Base-by-base conservation (phyloP, 2,113 vertebrate genomes). In the Siphamia tubifer region DNA sequence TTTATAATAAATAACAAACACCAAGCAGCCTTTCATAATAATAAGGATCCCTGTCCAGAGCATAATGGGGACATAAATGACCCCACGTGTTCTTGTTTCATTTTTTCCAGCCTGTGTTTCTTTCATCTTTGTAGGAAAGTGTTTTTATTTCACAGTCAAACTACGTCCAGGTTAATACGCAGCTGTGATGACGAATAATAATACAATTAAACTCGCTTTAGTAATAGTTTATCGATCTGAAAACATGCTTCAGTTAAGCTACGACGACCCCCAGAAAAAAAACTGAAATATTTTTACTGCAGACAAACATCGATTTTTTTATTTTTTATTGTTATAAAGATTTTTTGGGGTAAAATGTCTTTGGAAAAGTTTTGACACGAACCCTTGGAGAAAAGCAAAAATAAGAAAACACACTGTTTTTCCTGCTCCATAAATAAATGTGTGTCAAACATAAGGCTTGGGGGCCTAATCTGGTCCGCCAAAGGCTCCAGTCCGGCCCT, bases 151-250 rank as follows among this genome's bases (percentile, higher is more conserved):
- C 17, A 10, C 8, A 2, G 12, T 21, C 11, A 10, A 38, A n/a
- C n/a, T n/a, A n/a, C n/a, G 23, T 31, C 25, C 19, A 38, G 9
- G 24, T 24, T 16, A 43, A 17, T 17, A n/a, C 4, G n/a, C 11
- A 20, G 36, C 19, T 28, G 16, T 20, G 38, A 15, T 38, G 17
- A 24, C 48, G 12, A 25, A 15, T 31, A 56, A 55, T 30, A 47
- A 62, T 19, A 30, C 30, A 16, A 39, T 39, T 13, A 31, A 48
- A 23, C 19, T 48, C 21, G n/a, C 20, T 32, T 25, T n/a, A 4
- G 2, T 35, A 28, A 49, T 34, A 42, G 66, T 70, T 49, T 55
- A 56, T 56, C 31, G 60, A 64, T 44, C 55, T 39, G 28, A 45
- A 51, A 60, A n/a, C 53, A 15, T 8, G 12, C n/a, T 36, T 53